These are phyloP conservation scores for Phoebastria nigripes DNA, from an alignment of 2,797 vertebrate species.

Conservation along the genomic window DNA sequence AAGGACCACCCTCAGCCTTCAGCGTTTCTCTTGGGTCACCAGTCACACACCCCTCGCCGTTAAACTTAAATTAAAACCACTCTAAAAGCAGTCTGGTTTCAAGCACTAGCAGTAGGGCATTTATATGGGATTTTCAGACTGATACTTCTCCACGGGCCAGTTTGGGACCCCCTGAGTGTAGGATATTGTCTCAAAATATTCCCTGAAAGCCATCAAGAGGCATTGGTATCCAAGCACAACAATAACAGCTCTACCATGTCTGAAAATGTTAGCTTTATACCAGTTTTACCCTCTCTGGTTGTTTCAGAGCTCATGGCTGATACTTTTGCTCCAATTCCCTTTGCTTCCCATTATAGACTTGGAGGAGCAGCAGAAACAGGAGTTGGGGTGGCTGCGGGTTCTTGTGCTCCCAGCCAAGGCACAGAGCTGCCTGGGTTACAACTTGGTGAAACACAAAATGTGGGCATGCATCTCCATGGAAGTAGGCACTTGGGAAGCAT, in stretches of 20 bases:
- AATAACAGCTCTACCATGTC: background rate
- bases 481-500: background rate
- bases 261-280: background rate
- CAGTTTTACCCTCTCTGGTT: background rate
- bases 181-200: slow-evolving; percentile 31
- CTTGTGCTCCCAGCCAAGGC: background rate
- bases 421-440: background rate
- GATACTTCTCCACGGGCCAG: background rate
- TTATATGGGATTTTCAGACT: slow-evolving; percentile 4
- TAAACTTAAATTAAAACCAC: slow-evolving; percentile 39
- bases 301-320: background rate
- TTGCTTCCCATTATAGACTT: background rate
- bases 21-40: background rate
- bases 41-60: background rate
- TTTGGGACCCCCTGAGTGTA: background rate
- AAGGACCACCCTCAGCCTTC: slow-evolving; percentile 31
- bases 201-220: background rate
- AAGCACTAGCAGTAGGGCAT: slow-evolving; percentile 5
- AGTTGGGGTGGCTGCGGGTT: background rate
- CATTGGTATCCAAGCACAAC: background rate
- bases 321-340: background rate
- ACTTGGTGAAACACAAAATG: background rate
- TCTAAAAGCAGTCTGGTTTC: background rate
- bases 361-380: background rate
- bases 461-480: background rate